These are phyloP conservation scores for Sipha maydis DNA, from an alignment of 2,888 invertebrate genomes.

Conservation along the genomic window DNA sequence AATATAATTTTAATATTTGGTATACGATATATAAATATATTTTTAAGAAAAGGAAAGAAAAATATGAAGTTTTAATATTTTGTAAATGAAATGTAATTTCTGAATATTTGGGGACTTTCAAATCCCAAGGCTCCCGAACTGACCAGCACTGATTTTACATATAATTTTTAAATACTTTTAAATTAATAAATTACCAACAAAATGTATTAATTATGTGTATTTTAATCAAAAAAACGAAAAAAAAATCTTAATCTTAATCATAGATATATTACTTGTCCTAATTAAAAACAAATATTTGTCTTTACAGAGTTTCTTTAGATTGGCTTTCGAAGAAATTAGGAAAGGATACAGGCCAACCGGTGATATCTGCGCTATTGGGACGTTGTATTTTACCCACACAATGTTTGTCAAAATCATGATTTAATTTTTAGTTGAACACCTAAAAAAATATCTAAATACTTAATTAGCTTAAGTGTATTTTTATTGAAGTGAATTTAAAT, in stretches of 20 bases:
- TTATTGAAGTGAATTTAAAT: not conserved
- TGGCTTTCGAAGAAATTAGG: conserved; percentile 57
- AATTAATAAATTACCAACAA: no score
- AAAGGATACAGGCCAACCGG: conserved; percentile 42
- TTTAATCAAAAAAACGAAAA: no score
- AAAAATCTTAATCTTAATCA: not conserved
- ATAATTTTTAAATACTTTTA: no score
- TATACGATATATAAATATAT: no score
- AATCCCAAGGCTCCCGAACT: no score
- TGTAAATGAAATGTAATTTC: no score
- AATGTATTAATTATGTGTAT: no score
- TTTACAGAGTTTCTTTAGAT: conserved; percentile 47
- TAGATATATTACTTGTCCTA: not conserved
- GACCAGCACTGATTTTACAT: no score
- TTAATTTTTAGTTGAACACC: not conserved
- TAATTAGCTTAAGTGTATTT: not conserved
- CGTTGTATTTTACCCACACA: conserved; percentile 35
- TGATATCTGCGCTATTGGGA: conserved; percentile 39
- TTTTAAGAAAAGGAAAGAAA: no score
- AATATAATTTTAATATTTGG: no score
- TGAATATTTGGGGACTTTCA: no score
- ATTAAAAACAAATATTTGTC: not conserved
- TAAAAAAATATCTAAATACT: not conserved
- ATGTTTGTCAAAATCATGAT: not conserved
- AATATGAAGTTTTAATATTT: no score